These are phyloP conservation scores for Musca vetustissima DNA, from an alignment of 1,140 invertebrate species.

Conservation along the genomic window DNA sequence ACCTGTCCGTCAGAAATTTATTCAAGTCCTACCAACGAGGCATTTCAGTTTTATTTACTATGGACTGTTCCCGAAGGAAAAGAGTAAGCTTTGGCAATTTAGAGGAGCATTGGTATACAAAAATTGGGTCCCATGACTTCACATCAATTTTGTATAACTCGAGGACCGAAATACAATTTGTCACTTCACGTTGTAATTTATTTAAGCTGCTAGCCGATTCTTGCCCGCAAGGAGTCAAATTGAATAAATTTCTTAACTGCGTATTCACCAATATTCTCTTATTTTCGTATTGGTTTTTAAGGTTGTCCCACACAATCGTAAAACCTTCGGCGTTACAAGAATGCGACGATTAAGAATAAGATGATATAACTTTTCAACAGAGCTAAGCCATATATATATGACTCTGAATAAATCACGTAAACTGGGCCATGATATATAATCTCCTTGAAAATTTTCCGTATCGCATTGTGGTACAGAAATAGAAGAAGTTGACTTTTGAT, in stretches of 20 bases:
- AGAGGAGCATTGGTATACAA: too few species aligned
- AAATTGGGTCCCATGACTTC: too few species aligned
- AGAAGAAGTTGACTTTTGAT: too few species aligned
- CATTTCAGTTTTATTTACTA: too few species aligned
- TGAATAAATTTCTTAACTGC: not conserved
- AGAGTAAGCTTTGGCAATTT: too few species aligned
- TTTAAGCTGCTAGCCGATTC: too few species aligned
- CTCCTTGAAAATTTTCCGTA: not conserved
- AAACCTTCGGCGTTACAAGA: not conserved
- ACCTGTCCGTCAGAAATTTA: too few species aligned
- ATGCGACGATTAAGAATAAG: not conserved
- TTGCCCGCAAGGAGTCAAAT: not conserved
- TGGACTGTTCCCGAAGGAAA: too few species aligned
- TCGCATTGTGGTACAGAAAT: not conserved
- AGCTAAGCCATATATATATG: not conserved
- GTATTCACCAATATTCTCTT: not conserved
- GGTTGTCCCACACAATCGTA: not conserved
- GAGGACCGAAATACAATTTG: too few species aligned
- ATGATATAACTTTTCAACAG: slow-evolving; percentile 1
- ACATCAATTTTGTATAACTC: too few species aligned
- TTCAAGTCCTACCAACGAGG: too few species aligned
- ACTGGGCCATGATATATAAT: not conserved
- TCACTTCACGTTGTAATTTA: too few species aligned
- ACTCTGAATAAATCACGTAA: not conserved
- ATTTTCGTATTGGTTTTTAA: not conserved